Evolutionary conservation across 2,797 vertebrate species (phyloP), one percentile per base, ranked within the genome.

Genomic region (Cryptoprocta ferox): DNA sequence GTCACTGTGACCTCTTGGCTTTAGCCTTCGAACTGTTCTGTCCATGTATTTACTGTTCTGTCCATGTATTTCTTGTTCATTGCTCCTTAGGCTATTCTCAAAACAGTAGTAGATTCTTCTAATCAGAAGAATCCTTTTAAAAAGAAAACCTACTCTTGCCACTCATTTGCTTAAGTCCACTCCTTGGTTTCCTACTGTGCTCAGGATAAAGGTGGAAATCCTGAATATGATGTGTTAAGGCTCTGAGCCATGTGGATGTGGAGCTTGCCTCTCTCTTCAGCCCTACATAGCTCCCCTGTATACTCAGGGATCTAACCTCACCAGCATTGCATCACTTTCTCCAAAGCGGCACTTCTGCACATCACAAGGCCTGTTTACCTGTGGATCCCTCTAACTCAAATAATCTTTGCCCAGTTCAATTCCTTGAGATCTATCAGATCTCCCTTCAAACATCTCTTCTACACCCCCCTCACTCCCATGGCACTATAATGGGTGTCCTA

Each of bases 21-120:
- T 3, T 63, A 53, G 28, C n/a, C 63, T 86, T 18, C 50, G 71
- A 53, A 84, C 32, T 66, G 7, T 73, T 39, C 70, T 76, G 16
- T 35, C 14, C 32, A 71, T 6, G 30, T 45, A 37, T 83, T 65
- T 80, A 45, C 79, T 35, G 0, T 35, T 32, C 16, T 76, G 16
- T 35, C 14, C 32, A 71, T 6, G 30, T 45, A 37, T 83, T 65
- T 80, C 53, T 83, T 35, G 0, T 35, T 32, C 16, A 28, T 56
- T 83, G 12, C 6, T 87, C 45, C 32, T 88, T 42, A 96, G 45
- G 28, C 42, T 5, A 79, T 85, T 85, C 61, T 96, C 66, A 87
- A 76, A 7, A 56, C 30, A 92, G 50, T 15, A n/a, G n/a, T n/a
- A n/a, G n/a, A n/a, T n/a, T n/a, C n/a, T n/a, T n/a, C n/a, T n/a